phyloP scores from a whole-genome alignment of 2,888 invertebrate species.

The Macaria notata region DNA sequence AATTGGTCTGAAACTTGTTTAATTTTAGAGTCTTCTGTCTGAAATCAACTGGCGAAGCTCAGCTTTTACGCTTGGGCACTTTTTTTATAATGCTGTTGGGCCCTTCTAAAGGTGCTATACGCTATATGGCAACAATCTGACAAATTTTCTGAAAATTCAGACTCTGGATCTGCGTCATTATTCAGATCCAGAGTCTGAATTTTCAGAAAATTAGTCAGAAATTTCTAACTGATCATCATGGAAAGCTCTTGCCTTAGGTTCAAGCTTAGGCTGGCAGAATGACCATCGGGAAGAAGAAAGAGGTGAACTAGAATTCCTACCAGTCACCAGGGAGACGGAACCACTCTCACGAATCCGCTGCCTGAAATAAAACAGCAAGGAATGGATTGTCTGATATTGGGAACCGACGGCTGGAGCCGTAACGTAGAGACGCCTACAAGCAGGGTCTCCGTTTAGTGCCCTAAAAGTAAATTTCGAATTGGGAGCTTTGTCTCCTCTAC shows the following conservation, averaged over 20 bases:
- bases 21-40: slow-evolving; percentile 15
- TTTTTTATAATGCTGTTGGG: not conserved
- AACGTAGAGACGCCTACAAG: slow-evolving; percentile 24
- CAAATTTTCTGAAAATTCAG: not conserved
- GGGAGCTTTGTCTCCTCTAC: slow-evolving; percentile 6
- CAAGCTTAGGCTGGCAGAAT: no score
- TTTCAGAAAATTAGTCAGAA: not conserved
- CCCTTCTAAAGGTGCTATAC: slow-evolving; percentile 6
- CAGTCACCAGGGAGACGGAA: slow-evolving; percentile 6
- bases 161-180: not conserved
- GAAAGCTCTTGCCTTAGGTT: not conserved
- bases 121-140: slow-evolving; percentile 16
- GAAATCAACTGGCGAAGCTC: not conserved
- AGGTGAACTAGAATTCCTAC: not conserved
- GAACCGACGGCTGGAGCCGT: slow-evolving; percentile 21
- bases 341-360: slow-evolving; percentile 16
- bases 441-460: slow-evolving; percentile 25
- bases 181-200: not conserved
- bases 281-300: no score
- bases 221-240: not conserved
- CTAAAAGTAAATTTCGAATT: slow-evolving; percentile 27
- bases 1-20: slow-evolving; percentile 23
- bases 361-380: slow-evolving; percentile 20
- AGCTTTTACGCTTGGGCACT: not conserved
- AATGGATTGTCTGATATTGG: slow-evolving; percentile 28